Evolutionary conservation across 2,797 vertebrate genomes (phyloP).

Genomic region (Centroberyx gerrardi): DNA sequence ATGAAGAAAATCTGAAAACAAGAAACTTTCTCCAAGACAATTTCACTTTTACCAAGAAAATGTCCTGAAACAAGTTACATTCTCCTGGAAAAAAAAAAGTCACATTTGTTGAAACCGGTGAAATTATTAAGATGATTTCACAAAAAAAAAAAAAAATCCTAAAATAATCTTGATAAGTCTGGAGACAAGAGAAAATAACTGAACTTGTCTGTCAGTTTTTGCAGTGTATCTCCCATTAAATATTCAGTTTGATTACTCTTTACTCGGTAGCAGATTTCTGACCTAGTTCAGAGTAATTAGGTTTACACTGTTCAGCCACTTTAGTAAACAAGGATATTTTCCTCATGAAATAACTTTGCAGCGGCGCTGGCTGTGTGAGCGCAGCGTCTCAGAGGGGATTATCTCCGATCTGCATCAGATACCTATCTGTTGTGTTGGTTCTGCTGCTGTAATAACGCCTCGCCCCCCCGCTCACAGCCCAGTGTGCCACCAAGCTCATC

Average conservation of each 20-base stretch:
- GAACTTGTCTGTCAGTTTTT: no score
- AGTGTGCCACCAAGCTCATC: neutral
- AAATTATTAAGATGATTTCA: no score
- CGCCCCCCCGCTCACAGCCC: conserved; percentile 20
- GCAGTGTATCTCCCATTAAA: conserved; percentile 69
- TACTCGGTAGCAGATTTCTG: conserved; percentile 76
- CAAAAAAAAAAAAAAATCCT: no score
- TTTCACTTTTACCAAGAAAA: no score
- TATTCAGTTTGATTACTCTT: conserved; percentile 82
- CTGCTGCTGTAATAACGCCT: conserved; percentile 51
- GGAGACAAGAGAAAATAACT: no score
- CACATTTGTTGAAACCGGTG: no score
- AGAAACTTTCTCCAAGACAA: no score
- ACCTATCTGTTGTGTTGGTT: conserved; percentile 68
- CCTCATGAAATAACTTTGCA: conserved; percentile 69
- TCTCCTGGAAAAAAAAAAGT: no score
- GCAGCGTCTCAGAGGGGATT: conserved; percentile 64
- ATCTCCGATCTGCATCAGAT: conserved; percentile 68
- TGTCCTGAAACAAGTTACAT: no score
- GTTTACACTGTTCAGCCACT: conserved; percentile 79
- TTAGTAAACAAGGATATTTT: conserved; percentile 80
- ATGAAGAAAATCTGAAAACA: no score
- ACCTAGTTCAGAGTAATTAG: conserved; percentile 85
- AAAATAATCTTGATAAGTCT: no score
- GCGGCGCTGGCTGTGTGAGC: conserved; percentile 37